A percentile compares a stretch with the other conserved stretches of the same genome.
phyloP scores from a whole-genome alignment of 2,797 vertebrate genomes.

The Argya squamiceps region DNA sequence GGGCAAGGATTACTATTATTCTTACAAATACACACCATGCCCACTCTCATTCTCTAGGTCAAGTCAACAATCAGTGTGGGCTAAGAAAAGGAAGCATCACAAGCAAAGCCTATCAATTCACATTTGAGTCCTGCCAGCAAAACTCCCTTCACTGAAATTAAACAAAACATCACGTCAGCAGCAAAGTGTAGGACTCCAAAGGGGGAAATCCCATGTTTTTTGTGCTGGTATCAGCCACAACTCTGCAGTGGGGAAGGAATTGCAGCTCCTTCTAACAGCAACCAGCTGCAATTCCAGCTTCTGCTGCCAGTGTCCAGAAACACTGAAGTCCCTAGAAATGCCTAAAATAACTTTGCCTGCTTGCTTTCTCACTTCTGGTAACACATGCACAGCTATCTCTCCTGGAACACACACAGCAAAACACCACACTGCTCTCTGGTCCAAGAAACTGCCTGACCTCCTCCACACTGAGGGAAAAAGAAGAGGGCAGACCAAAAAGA shows the following conservation, averaged over 20 bases:
- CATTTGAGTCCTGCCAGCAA: not conserved
- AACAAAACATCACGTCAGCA: not conserved
- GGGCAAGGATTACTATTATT: not conserved
- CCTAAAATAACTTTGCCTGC: not conserved
- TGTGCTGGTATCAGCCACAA: not conserved
- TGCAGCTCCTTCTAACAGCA: not conserved
- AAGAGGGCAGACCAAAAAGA: not conserved
- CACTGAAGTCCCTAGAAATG: not conserved
- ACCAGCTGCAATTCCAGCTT: not conserved
- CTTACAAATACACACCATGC: not conserved
- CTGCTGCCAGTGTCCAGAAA: not conserved
- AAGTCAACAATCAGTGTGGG: not conserved
- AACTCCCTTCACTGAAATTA: not conserved
- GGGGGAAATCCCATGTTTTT: not conserved
- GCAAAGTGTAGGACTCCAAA: not conserved
- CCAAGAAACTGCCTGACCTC: fast-evolving
- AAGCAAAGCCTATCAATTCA: not conserved
- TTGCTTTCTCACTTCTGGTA: not conserved
- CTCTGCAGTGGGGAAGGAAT: not conserved
- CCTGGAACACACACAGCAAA: fast-evolving
- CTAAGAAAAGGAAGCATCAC: not conserved
- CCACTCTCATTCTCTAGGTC: not conserved
- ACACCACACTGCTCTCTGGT: not conserved
- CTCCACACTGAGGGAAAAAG: not conserved
- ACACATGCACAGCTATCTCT: not conserved